Evolutionary conservation across 2,113 vertebrate genomes (phyloP), one percentile per base, ranked within the genome.

Genomic region (Phrynosoma platyrhinos): DNA sequence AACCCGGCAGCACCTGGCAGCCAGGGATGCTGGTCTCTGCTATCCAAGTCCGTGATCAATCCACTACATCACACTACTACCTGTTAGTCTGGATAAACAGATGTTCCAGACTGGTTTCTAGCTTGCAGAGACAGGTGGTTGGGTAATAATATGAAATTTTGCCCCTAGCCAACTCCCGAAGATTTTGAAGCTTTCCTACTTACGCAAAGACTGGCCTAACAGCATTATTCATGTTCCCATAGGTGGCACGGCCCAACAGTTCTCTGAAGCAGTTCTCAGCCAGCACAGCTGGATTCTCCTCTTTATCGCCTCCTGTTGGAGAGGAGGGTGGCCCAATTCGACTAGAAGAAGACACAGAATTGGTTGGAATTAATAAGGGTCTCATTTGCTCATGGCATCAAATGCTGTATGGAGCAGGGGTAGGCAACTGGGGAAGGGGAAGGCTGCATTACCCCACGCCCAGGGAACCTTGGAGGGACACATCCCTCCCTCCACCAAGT

Each of bases 221-320:
- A 0, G 98, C 98, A 71, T 99, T 99, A 93, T 99, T 99, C 98
- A 99, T 99, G 91, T 99, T 99, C 32, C 99, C 99, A 16, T 99
- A 99, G 1, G 98, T 98, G 0, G 99, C 99, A 23, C 98, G 93
- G 12, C 98, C 98, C 79, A 99, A 96, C 53, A 99, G 96, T 88
- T 99, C 99, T 72, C 99, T 94, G 96, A 99, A 98, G 92, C 99
- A 99, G 94, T 97, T 99, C 93, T 99, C 99, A 0, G 99, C 99
- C 94, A 99, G 90, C 21, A 97, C 88, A 1, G 97, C 96, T 0
- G 98, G 99, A 83, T 98, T 99, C 88, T 99, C 98, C 47, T 99
- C 98, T 76, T 98, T 98, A 4, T 98, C 98, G 87, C 96, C 94
- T 72, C 93, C 96, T 3, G 97, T 94, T 0, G 98, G 98, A 1